A percentile compares a stretch with the other conserved stretches of the same genome.
Evolutionary conservation across 2,888 invertebrate genomes (phyloP).

Genomic region (Amiota minor): DNA sequence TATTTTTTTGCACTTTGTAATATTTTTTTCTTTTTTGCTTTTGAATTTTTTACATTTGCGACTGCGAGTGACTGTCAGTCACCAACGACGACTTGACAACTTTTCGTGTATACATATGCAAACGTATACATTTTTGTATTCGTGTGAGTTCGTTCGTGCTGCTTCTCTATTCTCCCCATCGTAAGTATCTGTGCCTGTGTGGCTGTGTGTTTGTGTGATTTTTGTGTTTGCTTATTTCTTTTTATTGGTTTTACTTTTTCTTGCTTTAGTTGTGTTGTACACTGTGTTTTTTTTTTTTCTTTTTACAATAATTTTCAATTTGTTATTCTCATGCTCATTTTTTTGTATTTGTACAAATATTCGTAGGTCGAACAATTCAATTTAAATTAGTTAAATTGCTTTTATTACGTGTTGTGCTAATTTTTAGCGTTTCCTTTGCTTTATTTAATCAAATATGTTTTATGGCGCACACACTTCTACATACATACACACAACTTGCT

Average conservation of each 20-base stretch:
- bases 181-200: conserved; percentile 36
- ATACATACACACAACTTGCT: too few relatives aligned
- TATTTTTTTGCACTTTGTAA: too few relatives aligned
- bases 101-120: too few relatives aligned
- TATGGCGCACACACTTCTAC: conserved; percentile 18
- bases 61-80: too few relatives aligned
- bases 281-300: conserved; percentile 42
- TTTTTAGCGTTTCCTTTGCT: conserved; percentile 40
- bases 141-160: too few relatives aligned
- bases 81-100: too few relatives aligned
- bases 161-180: too few relatives aligned
- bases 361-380: conserved; percentile 30
- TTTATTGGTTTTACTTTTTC: conserved; percentile 33
- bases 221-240: conserved; percentile 48
- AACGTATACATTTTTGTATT: too few relatives aligned
- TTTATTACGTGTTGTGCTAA: conserved; percentile 45
- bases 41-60: background rate
- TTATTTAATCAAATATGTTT: conserved; percentile 40
- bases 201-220: conserved; percentile 47
- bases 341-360: conserved; percentile 30
- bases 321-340: conserved; percentile 24
- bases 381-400: conserved; percentile 46
- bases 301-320: conserved; percentile 35
- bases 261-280: conserved; percentile 34
- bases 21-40: background rate